Evolutionary conservation across 2,113 vertebrate species (phyloP).

Genomic region (Sinocyclocheilus anshuiensis): DNA sequence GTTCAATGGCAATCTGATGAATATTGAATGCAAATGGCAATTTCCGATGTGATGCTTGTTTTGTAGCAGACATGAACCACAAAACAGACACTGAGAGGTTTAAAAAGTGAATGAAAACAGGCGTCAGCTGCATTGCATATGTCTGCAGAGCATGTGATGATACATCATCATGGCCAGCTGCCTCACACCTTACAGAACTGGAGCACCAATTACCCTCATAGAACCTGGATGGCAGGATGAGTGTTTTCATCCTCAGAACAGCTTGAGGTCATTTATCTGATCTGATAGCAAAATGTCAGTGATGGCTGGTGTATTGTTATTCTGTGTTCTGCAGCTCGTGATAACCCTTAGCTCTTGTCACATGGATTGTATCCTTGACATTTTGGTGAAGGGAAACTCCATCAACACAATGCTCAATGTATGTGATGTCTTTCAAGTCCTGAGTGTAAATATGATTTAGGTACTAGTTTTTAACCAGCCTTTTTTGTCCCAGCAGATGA

Average conservation of each 20-base stretch:
- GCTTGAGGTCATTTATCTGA: constrained; percentile 15
- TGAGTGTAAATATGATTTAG: not conserved
- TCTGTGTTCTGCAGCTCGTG: constrained; percentile 13
- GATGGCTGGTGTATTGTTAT: constrained; percentile 14
- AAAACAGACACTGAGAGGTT: not conserved
- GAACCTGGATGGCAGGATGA: not conserved
- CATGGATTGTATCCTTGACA: not conserved
- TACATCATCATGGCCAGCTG: constrained; percentile 10
- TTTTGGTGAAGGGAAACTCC: not conserved
- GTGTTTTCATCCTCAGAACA: constrained; percentile 19
- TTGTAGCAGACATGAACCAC: not conserved
- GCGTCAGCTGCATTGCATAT: constrained; percentile 15
- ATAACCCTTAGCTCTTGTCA: not conserved
- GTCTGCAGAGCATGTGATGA: constrained; percentile 13
- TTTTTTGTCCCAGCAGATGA: not conserved
- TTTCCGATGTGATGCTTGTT: not conserved
- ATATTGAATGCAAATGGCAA: not conserved
- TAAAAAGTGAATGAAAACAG: not conserved
- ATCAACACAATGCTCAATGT: not conserved
- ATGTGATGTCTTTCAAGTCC: not conserved
- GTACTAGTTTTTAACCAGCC: not conserved
- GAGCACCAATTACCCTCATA: not conserved
- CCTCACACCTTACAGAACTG: constrained; percentile 11
- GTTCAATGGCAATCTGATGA: not conserved
- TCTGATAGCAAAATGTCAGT: constrained; percentile 14